Evolutionary conservation across 2,888 invertebrate genomes (phyloP).

Genomic region (Idaea aversata): DNA sequence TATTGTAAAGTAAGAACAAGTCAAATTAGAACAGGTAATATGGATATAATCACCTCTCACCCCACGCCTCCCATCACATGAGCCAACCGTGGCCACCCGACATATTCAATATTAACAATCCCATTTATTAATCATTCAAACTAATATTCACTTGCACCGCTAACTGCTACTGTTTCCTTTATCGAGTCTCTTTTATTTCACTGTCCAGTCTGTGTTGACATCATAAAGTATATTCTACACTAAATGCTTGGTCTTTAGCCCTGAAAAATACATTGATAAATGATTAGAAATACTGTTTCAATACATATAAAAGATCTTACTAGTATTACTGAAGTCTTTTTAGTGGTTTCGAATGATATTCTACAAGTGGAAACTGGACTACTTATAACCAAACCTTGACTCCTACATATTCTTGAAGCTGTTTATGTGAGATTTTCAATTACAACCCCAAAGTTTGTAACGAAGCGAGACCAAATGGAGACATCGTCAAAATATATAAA

Average conservation of each 20-base stretch:
- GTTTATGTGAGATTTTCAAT: not conserved
- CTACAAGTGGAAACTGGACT: not conserved
- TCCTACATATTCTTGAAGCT: not conserved
- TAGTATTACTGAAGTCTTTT: not conserved
- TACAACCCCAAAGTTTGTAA: not conserved
- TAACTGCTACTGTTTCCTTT: constrained; percentile 22
- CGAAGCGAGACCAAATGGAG: not conserved
- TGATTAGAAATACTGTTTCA: not conserved
- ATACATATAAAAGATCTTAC: not conserved
- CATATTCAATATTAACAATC: constrained; percentile 51
- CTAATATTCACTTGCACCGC: constrained; percentile 26
- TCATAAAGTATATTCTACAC: constrained; percentile 13
- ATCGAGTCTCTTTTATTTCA: constrained; percentile 26
- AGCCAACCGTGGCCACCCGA: constrained; percentile 54
- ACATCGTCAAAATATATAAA: constrained; percentile 16
- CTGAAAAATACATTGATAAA: constrained; percentile 14
- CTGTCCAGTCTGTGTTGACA: constrained; percentile 27
- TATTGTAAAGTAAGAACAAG: too few relatives aligned
- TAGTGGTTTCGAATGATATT: not conserved
- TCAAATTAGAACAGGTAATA: too few relatives aligned
- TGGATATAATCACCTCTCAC: constrained; percentile 44
- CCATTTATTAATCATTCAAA: constrained; percentile 44
- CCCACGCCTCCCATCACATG: constrained; percentile 77
- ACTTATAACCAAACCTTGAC: not conserved
- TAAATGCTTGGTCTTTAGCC: constrained; percentile 7